Evolutionary conservation across 2,113 vertebrate species (phyloP), one percentile per base, ranked within the genome.

Genomic region (Peucedramus taeniatus): DNA sequence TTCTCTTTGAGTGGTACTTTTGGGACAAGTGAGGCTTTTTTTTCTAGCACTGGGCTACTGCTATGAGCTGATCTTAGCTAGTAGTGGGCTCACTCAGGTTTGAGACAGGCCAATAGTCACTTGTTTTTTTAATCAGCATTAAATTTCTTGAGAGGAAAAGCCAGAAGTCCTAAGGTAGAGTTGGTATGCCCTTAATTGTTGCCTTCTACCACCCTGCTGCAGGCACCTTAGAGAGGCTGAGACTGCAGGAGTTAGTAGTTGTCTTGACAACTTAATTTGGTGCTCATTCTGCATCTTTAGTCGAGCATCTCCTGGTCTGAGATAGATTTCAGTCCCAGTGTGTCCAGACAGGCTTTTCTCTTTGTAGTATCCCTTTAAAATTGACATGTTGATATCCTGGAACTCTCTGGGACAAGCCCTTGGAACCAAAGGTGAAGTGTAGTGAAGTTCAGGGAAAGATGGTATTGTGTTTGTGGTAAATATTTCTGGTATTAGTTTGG

Each of bases 371-470:
- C 8, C 13, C 16, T 61, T 75, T 44, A 44, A 66, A 75, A 53
- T 7, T 0, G 3, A 13, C 5, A 1, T 2, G 21, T 33, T 53
- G 19, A 4, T 69, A 9, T 30, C 11, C 16, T 77, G 1, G 18
- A 51, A 31, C 20, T 30, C 20, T 9, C 30, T 56, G 53, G 26
- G 23, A 61, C 19, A 15, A 56, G 66, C 42, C 33, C 31, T 61
- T 1, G 6, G 31, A 47, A 35, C 10, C 2, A 4, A 68, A 23
- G 28, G 39, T 0, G 0, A n/a, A 51, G 21, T 3, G 5, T 51
- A 28, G 37, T 42, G 33, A 83, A 63, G 17, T 31, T 86, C 53
- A 68, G 56, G 39, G 71, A 26, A 60, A 15, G 61, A 10, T 64
- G 21, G 7, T 14, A 4, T 21, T 60, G 35, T 20, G 35, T 20